Conservation (phyloP, 2,888 invertebrate species). For the Calliscelio sp. region DNA sequence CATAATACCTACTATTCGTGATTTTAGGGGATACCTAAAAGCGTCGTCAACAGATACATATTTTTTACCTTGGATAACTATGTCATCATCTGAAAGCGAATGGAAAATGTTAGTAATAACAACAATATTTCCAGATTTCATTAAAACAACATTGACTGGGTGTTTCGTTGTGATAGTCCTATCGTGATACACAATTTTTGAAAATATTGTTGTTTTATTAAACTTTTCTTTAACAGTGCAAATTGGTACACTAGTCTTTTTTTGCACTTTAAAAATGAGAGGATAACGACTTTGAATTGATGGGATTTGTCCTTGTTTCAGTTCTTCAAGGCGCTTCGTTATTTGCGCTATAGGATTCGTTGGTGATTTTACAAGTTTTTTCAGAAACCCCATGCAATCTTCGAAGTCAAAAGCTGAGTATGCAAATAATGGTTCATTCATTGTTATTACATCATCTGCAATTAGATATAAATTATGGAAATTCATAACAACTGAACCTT, state of each 20-base stretch:
- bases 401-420: conserved; percentile 38
- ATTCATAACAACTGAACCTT: conserved; percentile 16
- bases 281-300: conserved; percentile 27
- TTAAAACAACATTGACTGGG: not conserved
- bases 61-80: not conserved
- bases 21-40: not conserved
- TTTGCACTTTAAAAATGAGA: conserved; percentile 17
- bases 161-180: conserved; percentile 3
- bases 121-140: conserved; percentile 5
- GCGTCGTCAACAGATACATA: not conserved
- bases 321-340: conserved; percentile 12
- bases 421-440: conserved; percentile 26
- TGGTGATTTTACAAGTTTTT: conserved; percentile 21
- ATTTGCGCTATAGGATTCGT: conserved; percentile 31
- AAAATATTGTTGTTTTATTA: conserved; percentile 3
- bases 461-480: conserved; percentile 32
- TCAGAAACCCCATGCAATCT: conserved; percentile 17
- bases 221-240: not conserved
- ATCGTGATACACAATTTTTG: not conserved
- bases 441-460: conserved; percentile 33
- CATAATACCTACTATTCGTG: conserved; percentile 1
- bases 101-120: not conserved
- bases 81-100: not conserved
- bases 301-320: not conserved
- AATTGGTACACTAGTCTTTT: conserved; percentile 5